phyloP scores from a whole-genome alignment of 1,140 invertebrate genomes.

The Dreissena rostriformis region DNA sequence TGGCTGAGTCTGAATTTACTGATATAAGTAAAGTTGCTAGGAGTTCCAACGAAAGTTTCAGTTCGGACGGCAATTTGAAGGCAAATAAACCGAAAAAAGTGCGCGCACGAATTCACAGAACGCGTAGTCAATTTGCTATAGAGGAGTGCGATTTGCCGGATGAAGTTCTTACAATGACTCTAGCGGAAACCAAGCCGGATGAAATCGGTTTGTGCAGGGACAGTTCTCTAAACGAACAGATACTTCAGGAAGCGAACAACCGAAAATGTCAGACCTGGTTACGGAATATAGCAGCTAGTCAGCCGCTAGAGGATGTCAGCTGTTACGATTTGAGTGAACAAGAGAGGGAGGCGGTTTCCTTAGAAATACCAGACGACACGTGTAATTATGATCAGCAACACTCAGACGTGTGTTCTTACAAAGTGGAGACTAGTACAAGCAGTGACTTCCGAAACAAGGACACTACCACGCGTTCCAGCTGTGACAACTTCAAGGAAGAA shows the following conservation, averaged over 20 bases:
- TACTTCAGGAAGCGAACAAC: conserved; percentile 74
- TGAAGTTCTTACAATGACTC: conserved; percentile 66
- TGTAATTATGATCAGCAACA: conserved; percentile 58
- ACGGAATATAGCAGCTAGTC: conserved; percentile 71
- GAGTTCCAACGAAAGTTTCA: conserved; percentile 47
- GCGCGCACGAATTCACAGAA: conserved; percentile 75
- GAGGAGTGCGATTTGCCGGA: conserved; percentile 73
- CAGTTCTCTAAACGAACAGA: conserved; percentile 62
- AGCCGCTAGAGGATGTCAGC: conserved; percentile 69
- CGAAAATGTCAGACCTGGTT: conserved; percentile 77
- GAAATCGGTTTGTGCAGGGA: conserved; percentile 66
- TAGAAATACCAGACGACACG: conserved; percentile 77
- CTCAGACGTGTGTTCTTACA: conserved; percentile 6
- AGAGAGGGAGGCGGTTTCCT: conserved; percentile 67
- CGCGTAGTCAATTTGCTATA: conserved; percentile 75
- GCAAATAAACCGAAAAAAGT: conserved; percentile 66
- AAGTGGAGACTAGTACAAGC: background rate
- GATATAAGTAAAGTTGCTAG: conserved; percentile 52
- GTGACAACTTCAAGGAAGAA: background rate
- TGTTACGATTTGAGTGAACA: conserved; percentile 49
- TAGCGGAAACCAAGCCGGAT: conserved; percentile 72
- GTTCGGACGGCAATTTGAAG: conserved; percentile 38
- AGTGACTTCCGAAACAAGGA: background rate
- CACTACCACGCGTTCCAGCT: background rate
- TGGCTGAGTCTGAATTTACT: conserved; percentile 50